phyloP scores from a whole-genome alignment of 2,797 vertebrate species.

The Syndactyla subalaris region DNA sequence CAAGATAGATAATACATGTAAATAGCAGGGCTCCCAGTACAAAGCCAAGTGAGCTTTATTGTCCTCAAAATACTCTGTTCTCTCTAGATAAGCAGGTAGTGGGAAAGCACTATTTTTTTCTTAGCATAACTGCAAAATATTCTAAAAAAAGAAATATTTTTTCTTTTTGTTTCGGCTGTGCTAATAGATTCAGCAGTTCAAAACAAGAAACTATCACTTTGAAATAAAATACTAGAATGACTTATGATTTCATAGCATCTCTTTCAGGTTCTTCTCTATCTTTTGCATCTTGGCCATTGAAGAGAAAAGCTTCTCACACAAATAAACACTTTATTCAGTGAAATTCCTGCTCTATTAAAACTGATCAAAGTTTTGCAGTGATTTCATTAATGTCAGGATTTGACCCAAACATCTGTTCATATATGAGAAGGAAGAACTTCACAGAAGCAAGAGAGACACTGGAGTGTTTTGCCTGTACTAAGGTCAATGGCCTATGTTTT shows the following conservation, averaged over 20 bases:
- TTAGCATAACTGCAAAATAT: neutral
- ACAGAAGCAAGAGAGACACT: neutral
- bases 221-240: neutral
- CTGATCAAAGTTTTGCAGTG: neutral
- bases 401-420: neutral
- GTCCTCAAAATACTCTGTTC: neutral
- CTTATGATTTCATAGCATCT: neutral
- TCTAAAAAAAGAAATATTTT: neutral
- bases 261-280: neutral
- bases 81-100: neutral
- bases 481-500: neutral
- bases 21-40: neutral
- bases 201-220: neutral
- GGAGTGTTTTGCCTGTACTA: neutral
- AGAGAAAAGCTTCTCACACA: neutral
- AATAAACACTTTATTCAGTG: neutral
- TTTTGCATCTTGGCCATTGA: neutral
- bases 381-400: neutral
- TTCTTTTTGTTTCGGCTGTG: neutral
- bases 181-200: neutral
- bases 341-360: neutral
- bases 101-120: neutral
- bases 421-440: neutral
- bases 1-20: neutral
- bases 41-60: neutral